These are phyloP conservation scores for Omphaloscelis lunosa DNA, from an alignment of 2,888 invertebrate species.

Conservation along the genomic window DNA sequence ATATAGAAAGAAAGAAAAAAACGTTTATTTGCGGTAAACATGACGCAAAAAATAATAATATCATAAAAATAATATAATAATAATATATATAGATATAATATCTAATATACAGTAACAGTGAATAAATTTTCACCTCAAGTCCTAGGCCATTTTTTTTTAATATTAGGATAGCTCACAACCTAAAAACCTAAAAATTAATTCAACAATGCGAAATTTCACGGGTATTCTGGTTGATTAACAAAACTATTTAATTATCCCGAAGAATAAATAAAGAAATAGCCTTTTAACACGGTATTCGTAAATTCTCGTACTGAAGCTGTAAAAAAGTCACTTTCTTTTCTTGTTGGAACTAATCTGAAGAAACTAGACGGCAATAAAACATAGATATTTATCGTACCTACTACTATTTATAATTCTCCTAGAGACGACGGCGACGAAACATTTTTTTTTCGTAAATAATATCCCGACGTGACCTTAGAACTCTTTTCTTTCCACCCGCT, in stretches of 20 bases:
- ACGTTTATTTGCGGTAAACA: too few species aligned
- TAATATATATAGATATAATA: too few species aligned
- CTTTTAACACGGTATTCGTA: neutral
- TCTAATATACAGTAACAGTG: too few species aligned
- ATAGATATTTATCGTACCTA: conserved; percentile 27
- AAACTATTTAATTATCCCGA: neutral
- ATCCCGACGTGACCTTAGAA: conserved; percentile 20
- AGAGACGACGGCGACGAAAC: neutral
- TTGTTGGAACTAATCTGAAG: conserved; percentile 32
- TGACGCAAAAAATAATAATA: too few species aligned
- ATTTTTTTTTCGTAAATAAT: neutral
- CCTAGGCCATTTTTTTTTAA: too few species aligned
- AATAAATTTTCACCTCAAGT: too few species aligned
- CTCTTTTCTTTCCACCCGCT: neutral
- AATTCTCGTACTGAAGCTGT: neutral
- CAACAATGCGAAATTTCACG: too few species aligned
- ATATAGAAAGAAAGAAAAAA: too few species aligned
- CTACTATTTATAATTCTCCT: conserved; percentile 5
- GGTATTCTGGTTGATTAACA: neutral
- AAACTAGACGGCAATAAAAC: conserved; percentile 23
- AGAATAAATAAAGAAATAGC: neutral
- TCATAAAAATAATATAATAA: too few species aligned
- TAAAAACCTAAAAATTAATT: too few species aligned
- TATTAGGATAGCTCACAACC: too few species aligned
- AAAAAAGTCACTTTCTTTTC: conserved; percentile 7